A percentile compares a stretch with the other conserved stretches of the same genome.
phyloP scores from a whole-genome alignment of 2,113 vertebrate species.

The Syngnathus floridae region DNA sequence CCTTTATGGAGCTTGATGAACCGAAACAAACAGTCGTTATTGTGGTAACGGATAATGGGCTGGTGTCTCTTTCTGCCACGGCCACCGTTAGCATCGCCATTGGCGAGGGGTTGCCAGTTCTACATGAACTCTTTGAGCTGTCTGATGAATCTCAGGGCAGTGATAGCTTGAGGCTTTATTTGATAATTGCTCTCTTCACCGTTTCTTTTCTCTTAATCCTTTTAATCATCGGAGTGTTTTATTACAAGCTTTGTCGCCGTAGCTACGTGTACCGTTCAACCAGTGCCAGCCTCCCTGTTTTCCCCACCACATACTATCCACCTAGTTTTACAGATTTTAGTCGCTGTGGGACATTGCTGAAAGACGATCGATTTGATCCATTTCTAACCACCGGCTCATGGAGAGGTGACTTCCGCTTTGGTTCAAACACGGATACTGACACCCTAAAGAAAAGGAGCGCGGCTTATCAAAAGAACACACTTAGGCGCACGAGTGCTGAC shows the following conservation, averaged over 20 bases:
- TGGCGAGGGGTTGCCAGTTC: constrained; percentile 53
- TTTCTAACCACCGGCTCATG: constrained; percentile 66
- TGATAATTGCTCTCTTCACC: constrained; percentile 58
- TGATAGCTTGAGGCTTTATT: constrained; percentile 59
- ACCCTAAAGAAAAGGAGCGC: constrained; percentile 60
- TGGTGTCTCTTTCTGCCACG: constrained; percentile 55
- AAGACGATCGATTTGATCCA: constrained; percentile 59
- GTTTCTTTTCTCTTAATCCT: constrained; percentile 59
- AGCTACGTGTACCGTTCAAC: constrained; percentile 49
- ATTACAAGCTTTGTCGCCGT: constrained; percentile 53
- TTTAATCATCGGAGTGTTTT: constrained; percentile 53
- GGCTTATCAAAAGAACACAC: constrained; percentile 58
- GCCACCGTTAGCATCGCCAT: constrained; percentile 56
- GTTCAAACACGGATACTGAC: constrained; percentile 61
- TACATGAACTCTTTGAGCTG: constrained; percentile 52
- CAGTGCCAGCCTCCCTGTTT: constrained; percentile 54
- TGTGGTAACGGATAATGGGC: constrained; percentile 61
- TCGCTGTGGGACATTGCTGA: constrained; percentile 57
- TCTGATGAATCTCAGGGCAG: constrained; percentile 35
- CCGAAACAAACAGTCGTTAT: constrained; percentile 58
- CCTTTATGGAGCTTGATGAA: constrained; percentile 51
- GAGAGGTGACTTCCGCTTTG: constrained; percentile 66
- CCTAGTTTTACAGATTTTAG: constrained; percentile 57
- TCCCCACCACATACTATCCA: constrained; percentile 53
- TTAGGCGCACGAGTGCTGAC: constrained; percentile 45